Percentiles rank a stretch among this genome's conserved stretches.
phyloP scores from a whole-genome alignment of 2,113 vertebrate genomes.

The Morphnarchus princeps region DNA sequence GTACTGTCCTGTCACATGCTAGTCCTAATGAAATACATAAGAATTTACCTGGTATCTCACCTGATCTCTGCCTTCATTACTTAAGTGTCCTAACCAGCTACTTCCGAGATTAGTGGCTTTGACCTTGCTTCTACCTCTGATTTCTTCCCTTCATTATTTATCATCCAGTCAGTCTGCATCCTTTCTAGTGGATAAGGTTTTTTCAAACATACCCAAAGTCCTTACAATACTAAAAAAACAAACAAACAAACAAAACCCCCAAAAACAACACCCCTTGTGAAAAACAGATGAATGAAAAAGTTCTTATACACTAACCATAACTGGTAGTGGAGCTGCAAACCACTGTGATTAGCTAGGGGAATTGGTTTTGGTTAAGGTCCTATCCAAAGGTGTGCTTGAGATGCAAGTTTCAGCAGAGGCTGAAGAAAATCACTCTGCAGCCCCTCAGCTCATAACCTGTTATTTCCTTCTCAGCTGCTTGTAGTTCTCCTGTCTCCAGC shows the following conservation, averaged over 20 bases:
- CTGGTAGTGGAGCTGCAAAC: not conserved
- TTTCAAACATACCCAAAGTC: fast-evolving
- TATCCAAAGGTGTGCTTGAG: not conserved
- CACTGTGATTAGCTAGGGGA: not conserved
- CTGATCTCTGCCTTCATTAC: not conserved
- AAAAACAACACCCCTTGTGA: not conserved
- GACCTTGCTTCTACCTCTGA: not conserved
- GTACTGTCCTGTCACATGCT: not conserved
- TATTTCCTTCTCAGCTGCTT: not conserved
- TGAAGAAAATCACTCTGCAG: not conserved
- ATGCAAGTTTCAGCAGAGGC: not conserved
- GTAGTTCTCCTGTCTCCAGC: not conserved
- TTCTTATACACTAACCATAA: not conserved
- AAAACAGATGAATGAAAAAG: not conserved
- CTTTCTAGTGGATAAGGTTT: not conserved
- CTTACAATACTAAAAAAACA: not conserved
- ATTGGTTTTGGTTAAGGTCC: not conserved
- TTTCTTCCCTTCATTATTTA: not conserved
- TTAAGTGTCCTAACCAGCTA: not conserved
- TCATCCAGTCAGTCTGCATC: not conserved
- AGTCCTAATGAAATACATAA: not conserved
- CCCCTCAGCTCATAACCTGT: not conserved
- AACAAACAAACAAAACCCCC: too few species aligned
- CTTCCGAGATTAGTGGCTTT: not conserved
- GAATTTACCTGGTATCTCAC: not conserved